A percentile compares a stretch with the other conserved stretches of the same genome.
These are phyloP conservation scores for Podocnemis expansa DNA, from an alignment of 2,113 vertebrate species.

Conservation along the genomic window DNA sequence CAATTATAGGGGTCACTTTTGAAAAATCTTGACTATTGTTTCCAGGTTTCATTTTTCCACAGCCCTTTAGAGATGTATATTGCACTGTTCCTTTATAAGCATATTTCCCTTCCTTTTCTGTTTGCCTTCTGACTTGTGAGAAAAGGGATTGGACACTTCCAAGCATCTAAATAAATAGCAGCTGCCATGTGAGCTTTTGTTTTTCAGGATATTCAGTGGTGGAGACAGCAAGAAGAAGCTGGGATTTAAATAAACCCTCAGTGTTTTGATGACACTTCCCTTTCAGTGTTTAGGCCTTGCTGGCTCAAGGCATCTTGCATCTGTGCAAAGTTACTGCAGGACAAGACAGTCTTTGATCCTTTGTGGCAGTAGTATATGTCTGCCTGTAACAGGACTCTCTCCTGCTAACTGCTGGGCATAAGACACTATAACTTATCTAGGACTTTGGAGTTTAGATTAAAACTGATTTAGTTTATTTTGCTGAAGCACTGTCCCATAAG, in stretches of 20 bases:
- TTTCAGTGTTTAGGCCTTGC: background rate
- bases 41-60: background rate
- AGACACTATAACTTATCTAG: constrained; percentile 58
- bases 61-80: background rate
- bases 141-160: background rate
- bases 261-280: background rate
- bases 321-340: constrained; percentile 25
- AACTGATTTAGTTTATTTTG: constrained; percentile 67
- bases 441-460: constrained; percentile 66
- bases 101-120: background rate
- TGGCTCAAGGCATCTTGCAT: constrained; percentile 12
- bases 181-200: background rate
- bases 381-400: constrained; percentile 4
- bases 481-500: constrained; percentile 60
- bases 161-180: background rate
- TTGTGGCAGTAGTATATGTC: constrained; percentile 10
- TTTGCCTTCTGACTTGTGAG: background rate
- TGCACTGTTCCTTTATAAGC: background rate
- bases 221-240: background rate
- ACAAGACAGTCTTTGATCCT: constrained; percentile 57
- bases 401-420: constrained; percentile 40
- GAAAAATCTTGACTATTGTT: background rate
- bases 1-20: background rate
- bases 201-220: background rate
- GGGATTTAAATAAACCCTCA: background rate